A percentile compares a stretch with the other conserved stretches of the same genome.
Conservation (phyloP, 2,888 invertebrate species). For the Chydorus sphaericus region DNA sequence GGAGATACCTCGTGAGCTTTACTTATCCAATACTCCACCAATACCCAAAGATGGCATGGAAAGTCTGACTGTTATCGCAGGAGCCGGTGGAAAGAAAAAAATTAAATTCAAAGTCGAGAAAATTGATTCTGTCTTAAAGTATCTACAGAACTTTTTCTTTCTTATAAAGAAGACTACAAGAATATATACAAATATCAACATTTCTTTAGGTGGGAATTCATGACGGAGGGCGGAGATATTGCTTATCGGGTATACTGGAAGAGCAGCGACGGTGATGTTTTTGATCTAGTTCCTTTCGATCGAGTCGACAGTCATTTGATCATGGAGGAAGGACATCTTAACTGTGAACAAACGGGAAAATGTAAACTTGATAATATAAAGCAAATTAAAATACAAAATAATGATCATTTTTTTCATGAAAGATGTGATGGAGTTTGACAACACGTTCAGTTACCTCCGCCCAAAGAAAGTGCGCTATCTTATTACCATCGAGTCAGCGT, state of each 20-base stretch:
- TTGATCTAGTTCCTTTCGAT: not conserved
- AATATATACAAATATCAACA: not conserved
- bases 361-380: too few species aligned
- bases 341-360: not conserved
- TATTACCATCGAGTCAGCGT: too few species aligned
- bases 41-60: not conserved
- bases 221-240: not conserved
- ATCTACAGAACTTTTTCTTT: too few species aligned
- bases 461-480: constrained; percentile 8
- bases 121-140: not conserved
- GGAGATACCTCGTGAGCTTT: not conserved
- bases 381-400: too few species aligned
- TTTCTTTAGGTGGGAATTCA: not conserved
- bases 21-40: not conserved
- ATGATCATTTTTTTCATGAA: too few species aligned
- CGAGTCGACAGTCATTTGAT: not conserved
- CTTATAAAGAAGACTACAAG: not conserved
- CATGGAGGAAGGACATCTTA: not conserved
- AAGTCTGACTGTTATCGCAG: not conserved
- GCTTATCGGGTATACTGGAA: constrained; percentile 42
- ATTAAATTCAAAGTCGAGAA: not conserved
- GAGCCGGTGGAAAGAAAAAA: not conserved
- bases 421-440: constrained; percentile 14
- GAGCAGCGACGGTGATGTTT: not conserved
- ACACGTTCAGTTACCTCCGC: constrained; percentile 11